A percentile compares a stretch with the other conserved stretches of the same genome.
phyloP scores from a whole-genome alignment of 2,113 vertebrate genomes.

The Gorsachius goisagi region DNA sequence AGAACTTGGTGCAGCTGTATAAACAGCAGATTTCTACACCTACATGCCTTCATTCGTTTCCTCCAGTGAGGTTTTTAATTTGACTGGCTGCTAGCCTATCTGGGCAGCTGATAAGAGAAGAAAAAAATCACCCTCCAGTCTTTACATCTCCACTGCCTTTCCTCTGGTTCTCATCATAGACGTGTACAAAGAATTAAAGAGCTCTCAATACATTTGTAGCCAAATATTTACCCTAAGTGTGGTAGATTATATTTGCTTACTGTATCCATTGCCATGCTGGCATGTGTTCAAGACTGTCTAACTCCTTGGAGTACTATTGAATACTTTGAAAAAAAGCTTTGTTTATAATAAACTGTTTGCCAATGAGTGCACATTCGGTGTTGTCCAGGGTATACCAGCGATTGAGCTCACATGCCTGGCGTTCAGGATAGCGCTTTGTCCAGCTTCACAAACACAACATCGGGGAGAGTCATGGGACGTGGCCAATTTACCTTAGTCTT shows the following conservation, averaged over 20 bases:
- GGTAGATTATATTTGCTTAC: slow-evolving; percentile 46
- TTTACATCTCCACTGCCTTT: not conserved
- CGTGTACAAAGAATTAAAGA: slow-evolving; percentile 24
- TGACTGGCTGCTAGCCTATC: slow-evolving; percentile 55
- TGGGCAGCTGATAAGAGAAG: slow-evolving; percentile 38
- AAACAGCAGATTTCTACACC: slow-evolving; percentile 53
- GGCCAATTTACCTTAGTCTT: not conserved
- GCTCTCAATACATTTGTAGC: slow-evolving; percentile 10
- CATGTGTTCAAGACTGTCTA: not conserved
- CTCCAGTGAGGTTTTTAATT: slow-evolving; percentile 43
- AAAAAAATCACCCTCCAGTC: not conserved
- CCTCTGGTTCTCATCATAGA: slow-evolving; percentile 16
- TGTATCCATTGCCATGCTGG: slow-evolving; percentile 32
- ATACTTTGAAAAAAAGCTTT: not conserved
- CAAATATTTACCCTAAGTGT: slow-evolving; percentile 50
- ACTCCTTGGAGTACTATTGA: slow-evolving; percentile 40
- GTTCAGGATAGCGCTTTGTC: not conserved
- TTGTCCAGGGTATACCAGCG: not conserved
- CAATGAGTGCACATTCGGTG: not conserved
- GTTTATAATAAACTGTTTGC: slow-evolving; percentile 19
- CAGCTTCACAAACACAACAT: not conserved
- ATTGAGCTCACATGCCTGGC: not conserved
- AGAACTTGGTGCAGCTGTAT: slow-evolving; percentile 40
- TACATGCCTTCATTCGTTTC: slow-evolving; percentile 35
- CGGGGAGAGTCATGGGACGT: not conserved